Evolutionary conservation across 2,888 invertebrate species (phyloP).

Genomic region (Drosophila birchii): DNA sequence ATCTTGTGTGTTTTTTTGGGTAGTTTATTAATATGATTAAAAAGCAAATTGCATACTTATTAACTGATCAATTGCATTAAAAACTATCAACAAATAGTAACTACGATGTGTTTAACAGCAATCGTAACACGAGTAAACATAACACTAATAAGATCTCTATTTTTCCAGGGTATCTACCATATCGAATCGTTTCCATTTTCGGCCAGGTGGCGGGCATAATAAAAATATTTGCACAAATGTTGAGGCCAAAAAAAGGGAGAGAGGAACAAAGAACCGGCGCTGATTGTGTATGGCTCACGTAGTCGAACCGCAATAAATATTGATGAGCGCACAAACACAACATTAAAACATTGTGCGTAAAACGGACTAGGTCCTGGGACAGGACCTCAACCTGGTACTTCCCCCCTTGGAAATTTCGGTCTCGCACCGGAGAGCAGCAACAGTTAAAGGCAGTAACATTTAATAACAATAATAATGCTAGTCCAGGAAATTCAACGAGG

Average conservation of each 20-base stretch:
- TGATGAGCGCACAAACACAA: slow-evolving; percentile 79
- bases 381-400: neutral
- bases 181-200: neutral
- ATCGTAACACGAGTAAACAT: too few species aligned
- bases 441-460: slow-evolving; percentile 79
- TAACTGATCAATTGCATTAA: too few species aligned
- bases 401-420: slow-evolving; percentile 57
- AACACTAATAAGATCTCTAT: neutral
- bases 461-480: slow-evolving; percentile 78
- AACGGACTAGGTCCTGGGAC: slow-evolving; percentile 42
- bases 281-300: slow-evolving; percentile 75
- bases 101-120: too few species aligned
- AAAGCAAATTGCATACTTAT: too few species aligned
- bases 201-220: slow-evolving; percentile 24
- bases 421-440: slow-evolving; percentile 56
- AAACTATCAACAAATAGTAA: too few species aligned
- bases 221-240: slow-evolving; percentile 56
- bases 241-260: neutral
- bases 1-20: too few species aligned
- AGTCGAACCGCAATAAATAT: slow-evolving; percentile 79
- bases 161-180: slow-evolving; percentile 9
- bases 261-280: slow-evolving; percentile 27
- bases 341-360: slow-evolving; percentile 75
- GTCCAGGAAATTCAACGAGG: slow-evolving; percentile 55
- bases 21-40: too few species aligned